Evolutionary conservation across 2,113 vertebrate species (phyloP).

Genomic region (Hydrolagus affinis): DNA sequence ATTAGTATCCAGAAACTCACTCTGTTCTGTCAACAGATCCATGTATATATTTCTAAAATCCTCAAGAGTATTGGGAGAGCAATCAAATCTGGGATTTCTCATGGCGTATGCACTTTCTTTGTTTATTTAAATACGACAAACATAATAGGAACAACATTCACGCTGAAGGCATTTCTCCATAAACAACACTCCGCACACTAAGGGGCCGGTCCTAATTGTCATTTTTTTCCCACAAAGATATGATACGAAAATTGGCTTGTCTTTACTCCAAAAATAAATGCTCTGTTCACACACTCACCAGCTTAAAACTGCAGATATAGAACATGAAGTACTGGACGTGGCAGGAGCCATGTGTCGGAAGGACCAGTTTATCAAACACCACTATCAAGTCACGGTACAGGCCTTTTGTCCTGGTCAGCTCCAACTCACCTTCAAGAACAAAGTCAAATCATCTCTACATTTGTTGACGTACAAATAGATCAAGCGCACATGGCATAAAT

Average conservation of each 20-base stretch:
- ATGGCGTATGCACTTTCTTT: too few relatives aligned
- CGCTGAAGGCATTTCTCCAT: not conserved
- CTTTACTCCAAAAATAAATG: not conserved
- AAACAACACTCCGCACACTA: too few relatives aligned
- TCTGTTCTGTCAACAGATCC: too few relatives aligned
- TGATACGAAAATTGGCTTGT: not conserved
- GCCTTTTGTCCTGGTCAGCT: conserved; percentile 68
- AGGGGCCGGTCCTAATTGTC: too few relatives aligned
- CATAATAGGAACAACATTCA: not conserved
- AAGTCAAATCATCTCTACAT: not conserved
- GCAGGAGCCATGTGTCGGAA: conserved; percentile 84
- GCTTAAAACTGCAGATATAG: conserved; percentile 88
- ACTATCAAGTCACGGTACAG: conserved; percentile 76
- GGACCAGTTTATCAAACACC: conserved; percentile 84
- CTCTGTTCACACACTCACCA: conserved; percentile 62
- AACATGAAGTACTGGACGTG: conserved; percentile 89
- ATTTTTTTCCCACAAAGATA: not conserved
- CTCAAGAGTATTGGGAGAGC: too few relatives aligned
- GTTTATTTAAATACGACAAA: too few relatives aligned
- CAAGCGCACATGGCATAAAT: not conserved
- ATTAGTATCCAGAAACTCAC: too few relatives aligned
- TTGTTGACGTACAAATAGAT: not conserved
- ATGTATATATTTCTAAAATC: too few relatives aligned
- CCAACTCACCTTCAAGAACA: conserved; percentile 57
- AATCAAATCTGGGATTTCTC: too few relatives aligned